Conservation (phyloP, 2,888 invertebrate species). For the Caenorhabditis sinica region DNA sequence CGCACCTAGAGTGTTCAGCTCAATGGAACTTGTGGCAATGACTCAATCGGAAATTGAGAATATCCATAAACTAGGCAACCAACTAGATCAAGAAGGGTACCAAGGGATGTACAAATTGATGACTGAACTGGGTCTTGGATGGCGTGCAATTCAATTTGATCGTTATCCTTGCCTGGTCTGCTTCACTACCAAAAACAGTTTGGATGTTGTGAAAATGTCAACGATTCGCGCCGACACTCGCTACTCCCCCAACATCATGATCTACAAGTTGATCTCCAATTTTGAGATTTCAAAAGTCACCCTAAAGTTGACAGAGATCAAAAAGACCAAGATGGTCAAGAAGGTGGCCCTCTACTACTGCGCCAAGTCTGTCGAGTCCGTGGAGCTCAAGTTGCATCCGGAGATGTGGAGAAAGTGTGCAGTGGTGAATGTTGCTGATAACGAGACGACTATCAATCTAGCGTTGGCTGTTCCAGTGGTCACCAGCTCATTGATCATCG, state of each 20-base stretch:
- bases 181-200: constrained; percentile 63
- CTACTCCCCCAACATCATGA: constrained; percentile 98
- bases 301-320: constrained; percentile 94
- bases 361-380: constrained; percentile 94
- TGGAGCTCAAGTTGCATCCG: constrained; percentile 92
- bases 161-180: constrained; percentile 98
- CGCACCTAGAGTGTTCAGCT: constrained; percentile 88
- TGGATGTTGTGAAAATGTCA: constrained; percentile 70
- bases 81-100: constrained; percentile 61
- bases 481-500: constrained; percentile 98
- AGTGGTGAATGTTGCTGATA: constrained; percentile 86
- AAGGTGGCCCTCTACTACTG: constrained; percentile 95
- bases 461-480: constrained; percentile 89
- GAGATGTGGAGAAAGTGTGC: constrained; percentile 95
- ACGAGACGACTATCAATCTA: constrained; percentile 62
- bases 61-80: constrained; percentile 41
- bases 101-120: constrained; percentile 59
- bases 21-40: constrained; percentile 61
- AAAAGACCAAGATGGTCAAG: constrained; percentile 94
- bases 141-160: constrained; percentile 86
- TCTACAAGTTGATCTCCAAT: constrained; percentile 95
- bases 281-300: constrained; percentile 91
- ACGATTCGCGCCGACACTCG: constrained; percentile 89
- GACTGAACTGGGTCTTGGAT: constrained; percentile 67
- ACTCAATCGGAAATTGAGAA: constrained; percentile 61